A percentile compares a stretch with the other conserved stretches of the same genome.
Conservation (phyloP, 2,113 vertebrate species). For the Prietella phreatophila region DNA sequence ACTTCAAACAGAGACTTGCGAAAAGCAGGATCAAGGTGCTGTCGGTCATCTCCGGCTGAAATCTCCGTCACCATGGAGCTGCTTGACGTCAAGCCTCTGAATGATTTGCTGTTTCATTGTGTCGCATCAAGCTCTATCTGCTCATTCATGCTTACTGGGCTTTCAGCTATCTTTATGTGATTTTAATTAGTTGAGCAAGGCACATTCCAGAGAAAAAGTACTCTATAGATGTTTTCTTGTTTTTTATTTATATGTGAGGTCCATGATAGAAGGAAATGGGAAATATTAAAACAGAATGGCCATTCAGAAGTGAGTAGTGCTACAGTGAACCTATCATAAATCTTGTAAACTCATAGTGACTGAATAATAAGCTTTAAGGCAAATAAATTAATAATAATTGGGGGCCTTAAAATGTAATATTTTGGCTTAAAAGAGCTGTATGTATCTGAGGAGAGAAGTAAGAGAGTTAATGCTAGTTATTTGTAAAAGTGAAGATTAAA, state of each 20-base stretch:
- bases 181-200: conserved; percentile 7
- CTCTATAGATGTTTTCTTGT: background rate
- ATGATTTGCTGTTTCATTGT: conserved; percentile 52
- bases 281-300: background rate
- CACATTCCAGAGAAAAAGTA: background rate
- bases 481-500: background rate
- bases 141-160: conserved; percentile 33
- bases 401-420: background rate
- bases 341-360: background rate
- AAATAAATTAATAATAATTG: background rate
- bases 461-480: background rate
- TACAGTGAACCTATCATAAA: background rate
- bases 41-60: conserved; percentile 47
- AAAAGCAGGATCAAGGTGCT: conserved; percentile 38
- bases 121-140: conserved; percentile 42
- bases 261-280: background rate
- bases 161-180: conserved; percentile 12
- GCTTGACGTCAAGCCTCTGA: conserved; percentile 59
- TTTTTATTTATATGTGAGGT: background rate
- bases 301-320: background rate
- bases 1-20: conserved; percentile 33
- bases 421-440: background rate
- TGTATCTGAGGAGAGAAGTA: background rate
- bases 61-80: conserved; percentile 65
- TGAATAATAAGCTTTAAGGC: background rate